Evolutionary conservation across 2,888 invertebrate species (phyloP).

Genomic region (Drosophila engyochracea): DNA sequence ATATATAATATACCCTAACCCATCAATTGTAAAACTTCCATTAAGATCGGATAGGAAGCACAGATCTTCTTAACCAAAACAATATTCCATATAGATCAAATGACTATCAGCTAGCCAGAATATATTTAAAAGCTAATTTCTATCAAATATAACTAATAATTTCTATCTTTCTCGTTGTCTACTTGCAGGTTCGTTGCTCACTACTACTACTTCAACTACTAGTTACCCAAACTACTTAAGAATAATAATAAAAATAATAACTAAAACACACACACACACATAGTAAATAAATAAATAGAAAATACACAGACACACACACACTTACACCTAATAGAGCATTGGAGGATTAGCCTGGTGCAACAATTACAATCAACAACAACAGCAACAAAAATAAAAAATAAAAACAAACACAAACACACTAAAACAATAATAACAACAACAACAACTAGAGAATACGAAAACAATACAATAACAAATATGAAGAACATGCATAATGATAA

Average conservation of each 20-base stretch:
- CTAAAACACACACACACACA: constrained; percentile 25
- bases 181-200: constrained; percentile 73
- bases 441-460: constrained; percentile 37
- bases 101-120: too few relatives aligned
- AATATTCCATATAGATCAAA: background rate
- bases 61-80: background rate
- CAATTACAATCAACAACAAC: constrained; percentile 22
- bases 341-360: constrained; percentile 26
- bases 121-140: background rate
- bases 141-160: background rate
- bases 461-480: constrained; percentile 56
- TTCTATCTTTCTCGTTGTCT: background rate
- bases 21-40: too few relatives aligned
- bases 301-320: constrained; percentile 23
- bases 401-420: constrained; percentile 21
- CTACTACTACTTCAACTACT: constrained; percentile 39
- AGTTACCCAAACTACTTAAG: constrained; percentile 51
- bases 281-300: constrained; percentile 26
- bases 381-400: background rate
- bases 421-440: constrained; percentile 13
- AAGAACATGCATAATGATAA: constrained; percentile 64
- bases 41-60: background rate
- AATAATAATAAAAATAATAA: constrained; percentile 47
- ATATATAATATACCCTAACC: background rate
- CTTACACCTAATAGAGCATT: constrained; percentile 21